These are phyloP conservation scores for Eurytoma adleriae DNA, from an alignment of 2,888 invertebrate genomes.

Conservation along the genomic window DNA sequence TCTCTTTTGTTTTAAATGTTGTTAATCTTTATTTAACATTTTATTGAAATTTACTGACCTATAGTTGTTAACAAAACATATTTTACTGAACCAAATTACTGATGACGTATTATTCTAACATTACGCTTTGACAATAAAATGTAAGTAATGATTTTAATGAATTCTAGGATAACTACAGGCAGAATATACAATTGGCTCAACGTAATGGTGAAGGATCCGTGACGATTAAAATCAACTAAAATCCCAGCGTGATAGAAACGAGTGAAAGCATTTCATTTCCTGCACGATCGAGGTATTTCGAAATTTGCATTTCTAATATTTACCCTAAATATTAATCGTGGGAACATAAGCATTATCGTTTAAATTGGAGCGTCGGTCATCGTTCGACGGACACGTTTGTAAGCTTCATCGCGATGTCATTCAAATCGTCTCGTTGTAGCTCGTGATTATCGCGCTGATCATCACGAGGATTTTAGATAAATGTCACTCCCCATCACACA, in stretches of 20 bases:
- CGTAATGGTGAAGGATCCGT: too few species aligned
- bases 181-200: too few species aligned
- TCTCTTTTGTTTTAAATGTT: too few species aligned
- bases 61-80: too few species aligned
- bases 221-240: too few species aligned
- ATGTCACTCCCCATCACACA: not conserved
- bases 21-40: too few species aligned
- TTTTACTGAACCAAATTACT: too few species aligned
- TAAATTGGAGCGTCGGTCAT: not conserved
- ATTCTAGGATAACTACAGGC: too few species aligned
- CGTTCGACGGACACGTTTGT: not conserved
- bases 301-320: not conserved
- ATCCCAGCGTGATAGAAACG: not conserved
- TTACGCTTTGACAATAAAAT: too few species aligned
- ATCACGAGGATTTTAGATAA: constrained; percentile 9
- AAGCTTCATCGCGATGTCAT: constrained; percentile 5
- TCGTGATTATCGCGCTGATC: constrained; percentile 1
- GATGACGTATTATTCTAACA: too few species aligned
- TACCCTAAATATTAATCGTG: constrained; percentile 13
- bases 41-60: too few species aligned
- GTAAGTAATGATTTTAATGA: too few species aligned
- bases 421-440: constrained; percentile 2
- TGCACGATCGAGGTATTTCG: not conserved
- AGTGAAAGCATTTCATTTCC: constrained; percentile 4
- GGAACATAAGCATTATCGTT: not conserved